A percentile compares a stretch with the other conserved stretches of the same genome.
Evolutionary conservation across 2,888 invertebrate genomes (phyloP).

Genomic region (Plutella xylostella): DNA sequence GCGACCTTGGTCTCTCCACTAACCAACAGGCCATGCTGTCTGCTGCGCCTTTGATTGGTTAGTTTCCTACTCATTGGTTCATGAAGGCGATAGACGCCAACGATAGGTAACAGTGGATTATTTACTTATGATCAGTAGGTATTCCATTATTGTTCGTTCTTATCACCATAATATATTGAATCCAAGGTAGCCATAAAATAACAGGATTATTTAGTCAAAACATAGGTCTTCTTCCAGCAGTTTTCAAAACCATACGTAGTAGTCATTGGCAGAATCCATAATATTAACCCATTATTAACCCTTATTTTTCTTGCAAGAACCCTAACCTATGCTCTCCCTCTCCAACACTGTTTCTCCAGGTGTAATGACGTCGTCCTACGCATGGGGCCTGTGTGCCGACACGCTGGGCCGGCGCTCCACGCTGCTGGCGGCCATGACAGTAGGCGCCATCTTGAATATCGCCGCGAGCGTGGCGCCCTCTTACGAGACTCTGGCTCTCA

Average conservation of each 20-base stretch:
- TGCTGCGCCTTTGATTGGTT: constrained; percentile 47
- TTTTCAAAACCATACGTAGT: no score
- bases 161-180: no score
- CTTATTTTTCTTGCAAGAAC: no score
- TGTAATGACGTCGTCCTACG: constrained; percentile 48
- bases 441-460: constrained; percentile 34
- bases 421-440: constrained; percentile 43
- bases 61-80: constrained; percentile 12
- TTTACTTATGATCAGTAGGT: no score
- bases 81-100: no score
- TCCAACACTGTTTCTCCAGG: constrained; percentile 18
- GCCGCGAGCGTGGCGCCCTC: constrained; percentile 40
- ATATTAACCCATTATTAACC: no score
- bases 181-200: no score
- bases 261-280: no score
- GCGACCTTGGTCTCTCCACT: constrained; percentile 73
- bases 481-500: constrained; percentile 29
- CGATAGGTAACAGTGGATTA: no score
- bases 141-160: no score
- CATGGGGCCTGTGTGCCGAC: constrained; percentile 50
- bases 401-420: constrained; percentile 40
- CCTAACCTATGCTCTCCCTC: not conserved
- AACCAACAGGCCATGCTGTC: constrained; percentile 73
- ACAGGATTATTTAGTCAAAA: no score
- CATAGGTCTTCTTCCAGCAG: no score